A percentile compares a stretch with the other conserved stretches of the same genome.
Conservation (phyloP, 2,888 invertebrate species). For the Apamea monoglypha region DNA sequence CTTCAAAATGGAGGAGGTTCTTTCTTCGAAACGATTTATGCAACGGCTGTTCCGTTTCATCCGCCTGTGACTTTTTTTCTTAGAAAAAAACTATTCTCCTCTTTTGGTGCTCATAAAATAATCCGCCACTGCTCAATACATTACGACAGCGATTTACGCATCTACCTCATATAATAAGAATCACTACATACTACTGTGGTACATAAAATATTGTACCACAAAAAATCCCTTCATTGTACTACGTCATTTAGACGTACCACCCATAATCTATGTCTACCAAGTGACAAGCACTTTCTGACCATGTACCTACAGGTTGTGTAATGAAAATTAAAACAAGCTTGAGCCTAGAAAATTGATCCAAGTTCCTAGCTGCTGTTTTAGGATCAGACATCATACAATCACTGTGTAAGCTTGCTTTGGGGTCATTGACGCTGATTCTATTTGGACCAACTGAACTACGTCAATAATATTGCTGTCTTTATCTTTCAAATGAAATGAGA, state of each 20-base stretch:
- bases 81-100: neutral
- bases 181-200: too few species aligned
- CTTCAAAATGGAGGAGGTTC: neutral
- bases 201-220: neutral
- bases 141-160: conserved; percentile 31
- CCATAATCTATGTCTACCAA: conserved; percentile 8
- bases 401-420: conserved; percentile 52
- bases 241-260: conserved; percentile 9
- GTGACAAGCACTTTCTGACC: conserved; percentile 56
- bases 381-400: conserved; percentile 42
- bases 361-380: conserved; percentile 23
- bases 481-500: neutral
- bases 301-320: conserved; percentile 6
- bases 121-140: conserved; percentile 37
- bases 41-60: neutral
- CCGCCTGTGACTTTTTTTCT: neutral
- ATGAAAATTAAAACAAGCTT: conserved; percentile 37
- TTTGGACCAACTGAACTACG: neutral
- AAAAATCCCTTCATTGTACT: neutral
- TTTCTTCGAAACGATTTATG: neutral
- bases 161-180: neutral
- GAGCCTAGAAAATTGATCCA: conserved; percentile 14
- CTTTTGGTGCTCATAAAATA: conserved; percentile 20
- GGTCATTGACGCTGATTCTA: conserved; percentile 10
- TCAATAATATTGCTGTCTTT: neutral